These are phyloP conservation scores for Hylaeus anthracinus DNA, from an alignment of 1,140 invertebrate genomes.

Conservation along the genomic window DNA sequence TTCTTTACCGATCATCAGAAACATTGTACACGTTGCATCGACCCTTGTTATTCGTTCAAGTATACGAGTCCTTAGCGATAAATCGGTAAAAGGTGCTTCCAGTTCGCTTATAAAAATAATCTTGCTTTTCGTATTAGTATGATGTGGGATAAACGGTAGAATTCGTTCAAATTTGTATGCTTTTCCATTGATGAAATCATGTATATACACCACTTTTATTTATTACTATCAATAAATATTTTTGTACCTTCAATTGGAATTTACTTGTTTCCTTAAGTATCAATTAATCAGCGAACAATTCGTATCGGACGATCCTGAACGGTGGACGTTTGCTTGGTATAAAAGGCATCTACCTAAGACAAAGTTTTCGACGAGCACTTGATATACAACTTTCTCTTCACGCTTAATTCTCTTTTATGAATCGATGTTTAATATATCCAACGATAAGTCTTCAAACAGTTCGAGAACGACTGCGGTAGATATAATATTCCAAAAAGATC, in stretches of 20 bases:
- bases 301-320: background rate
- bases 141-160: constrained; percentile 4
- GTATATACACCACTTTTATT: constrained; percentile 71
- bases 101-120: background rate
- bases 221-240: constrained; percentile 66
- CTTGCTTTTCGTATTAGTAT: background rate
- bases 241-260: constrained; percentile 27
- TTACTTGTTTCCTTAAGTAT: background rate
- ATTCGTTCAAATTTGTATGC: background rate
- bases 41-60: background rate
- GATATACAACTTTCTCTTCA: too few species aligned
- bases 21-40: background rate
- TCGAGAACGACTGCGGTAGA: background rate
- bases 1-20: too few species aligned
- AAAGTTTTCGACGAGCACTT: too few species aligned
- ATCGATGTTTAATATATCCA: too few species aligned
- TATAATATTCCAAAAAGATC: too few species aligned
- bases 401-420: too few species aligned
- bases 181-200: background rate
- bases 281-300: too few species aligned
- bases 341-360: too few species aligned
- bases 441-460: background rate
- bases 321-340: too few species aligned
- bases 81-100: constrained; percentile 12
- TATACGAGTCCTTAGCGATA: too few species aligned